Evolutionary conservation across 2,888 invertebrate genomes (phyloP).

Genomic region (Tipula lateralis): DNA sequence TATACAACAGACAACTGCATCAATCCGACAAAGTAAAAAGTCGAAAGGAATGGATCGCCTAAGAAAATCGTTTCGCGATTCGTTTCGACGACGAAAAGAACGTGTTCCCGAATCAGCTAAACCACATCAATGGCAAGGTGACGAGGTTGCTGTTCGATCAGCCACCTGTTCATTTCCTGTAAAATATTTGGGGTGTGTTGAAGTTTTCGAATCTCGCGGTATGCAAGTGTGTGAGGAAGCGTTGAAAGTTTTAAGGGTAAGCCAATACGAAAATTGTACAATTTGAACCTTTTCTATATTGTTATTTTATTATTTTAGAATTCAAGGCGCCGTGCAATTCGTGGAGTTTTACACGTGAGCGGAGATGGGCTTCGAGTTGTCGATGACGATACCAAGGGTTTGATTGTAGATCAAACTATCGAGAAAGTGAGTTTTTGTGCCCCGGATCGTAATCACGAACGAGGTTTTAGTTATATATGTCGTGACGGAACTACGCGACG

Average conservation of each 20-base stretch:
- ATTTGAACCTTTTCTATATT: too few species aligned
- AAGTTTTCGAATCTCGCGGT: conserved; percentile 98
- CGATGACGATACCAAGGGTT: conserved; percentile 96
- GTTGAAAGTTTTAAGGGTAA: conserved; percentile 89
- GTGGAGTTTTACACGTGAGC: conserved; percentile 82
- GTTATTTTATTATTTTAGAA: conserved; percentile 56
- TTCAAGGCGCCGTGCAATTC: conserved; percentile 81
- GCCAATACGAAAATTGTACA: too few species aligned
- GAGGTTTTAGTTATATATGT: conserved; percentile 97
- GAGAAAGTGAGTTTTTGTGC: conserved; percentile 99
- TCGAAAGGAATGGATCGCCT: conserved; percentile 83
- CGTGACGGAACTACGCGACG: conserved; percentile 96
- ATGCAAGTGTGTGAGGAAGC: conserved; percentile 99
- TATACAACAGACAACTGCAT: conserved; percentile 56
- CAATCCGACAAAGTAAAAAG: conserved; percentile 54
- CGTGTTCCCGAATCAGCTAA: conserved; percentile 87
- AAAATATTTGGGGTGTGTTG: conserved; percentile 98
- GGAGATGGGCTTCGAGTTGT: conserved; percentile 96
- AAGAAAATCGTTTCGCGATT: conserved; percentile 85
- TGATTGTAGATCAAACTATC: conserved; percentile 98
- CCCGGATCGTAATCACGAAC: conserved; percentile 95
- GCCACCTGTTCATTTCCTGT: conserved; percentile 97
- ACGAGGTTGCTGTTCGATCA: conserved; percentile 91
- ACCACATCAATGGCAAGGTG: conserved; percentile 97
- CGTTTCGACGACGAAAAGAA: conserved; percentile 88